These are phyloP conservation scores for Accipiter cooperii DNA, from an alignment of 2,113 vertebrate species.

Conservation along the genomic window DNA sequence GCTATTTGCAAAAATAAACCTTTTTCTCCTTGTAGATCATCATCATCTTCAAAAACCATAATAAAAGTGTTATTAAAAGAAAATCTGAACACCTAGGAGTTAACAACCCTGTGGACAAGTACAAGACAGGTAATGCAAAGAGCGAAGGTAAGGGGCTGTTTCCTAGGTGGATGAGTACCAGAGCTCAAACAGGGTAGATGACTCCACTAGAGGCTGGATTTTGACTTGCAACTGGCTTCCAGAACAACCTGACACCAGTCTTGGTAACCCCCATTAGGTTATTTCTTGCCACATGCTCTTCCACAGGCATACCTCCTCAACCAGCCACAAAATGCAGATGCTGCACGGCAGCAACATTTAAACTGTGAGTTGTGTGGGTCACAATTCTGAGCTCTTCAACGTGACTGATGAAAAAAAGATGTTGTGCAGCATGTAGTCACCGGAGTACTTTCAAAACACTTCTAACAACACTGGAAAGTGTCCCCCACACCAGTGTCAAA, in stretches of 20 bases:
- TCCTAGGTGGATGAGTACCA: neutral
- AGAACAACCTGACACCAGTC: neutral
- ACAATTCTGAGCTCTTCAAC: neutral
- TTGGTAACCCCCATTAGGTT: neutral
- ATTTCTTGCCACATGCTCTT: neutral
- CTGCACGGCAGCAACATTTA: neutral
- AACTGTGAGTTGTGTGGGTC: neutral
- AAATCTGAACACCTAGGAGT: neutral
- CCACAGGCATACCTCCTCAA: neutral
- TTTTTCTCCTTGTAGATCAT: neutral
- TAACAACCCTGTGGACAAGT: neutral
- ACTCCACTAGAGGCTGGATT: neutral
- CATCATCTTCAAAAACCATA: neutral
- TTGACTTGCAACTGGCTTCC: neutral
- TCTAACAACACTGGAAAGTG: neutral
- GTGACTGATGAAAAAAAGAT: neutral
- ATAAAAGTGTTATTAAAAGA: neutral
- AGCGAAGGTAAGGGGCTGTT: neutral
- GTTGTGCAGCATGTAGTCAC: neutral
- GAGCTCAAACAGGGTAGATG: neutral
- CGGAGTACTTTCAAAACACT: neutral
- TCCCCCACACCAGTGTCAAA: neutral
- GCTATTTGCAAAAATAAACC: neutral
- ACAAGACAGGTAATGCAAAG: neutral
- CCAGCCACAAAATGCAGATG: neutral